Conservation (phyloP, 2,888 invertebrate genomes). For the Zygothrica quintamaculata region DNA sequence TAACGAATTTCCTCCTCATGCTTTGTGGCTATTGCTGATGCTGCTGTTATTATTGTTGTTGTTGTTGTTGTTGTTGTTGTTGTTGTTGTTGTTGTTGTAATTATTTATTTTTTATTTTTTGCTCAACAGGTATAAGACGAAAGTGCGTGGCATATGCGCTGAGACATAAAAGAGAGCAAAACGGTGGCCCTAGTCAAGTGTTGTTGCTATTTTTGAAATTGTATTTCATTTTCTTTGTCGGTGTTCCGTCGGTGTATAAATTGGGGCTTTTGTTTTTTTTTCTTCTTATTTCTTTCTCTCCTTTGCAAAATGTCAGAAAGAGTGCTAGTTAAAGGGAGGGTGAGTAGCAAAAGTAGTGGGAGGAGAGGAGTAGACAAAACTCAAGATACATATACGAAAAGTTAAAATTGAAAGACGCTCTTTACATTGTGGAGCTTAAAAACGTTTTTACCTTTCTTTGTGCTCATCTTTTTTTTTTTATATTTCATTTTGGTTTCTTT, state of each 20-base stretch:
- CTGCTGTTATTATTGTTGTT: too few relatives aligned
- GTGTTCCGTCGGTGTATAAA: slow-evolving; percentile 28
- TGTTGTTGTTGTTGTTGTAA: slow-evolving; percentile 57
- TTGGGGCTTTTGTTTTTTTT: slow-evolving; percentile 6
- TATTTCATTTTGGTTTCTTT: neutral
- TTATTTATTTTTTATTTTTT: slow-evolving; percentile 67
- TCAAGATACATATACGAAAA: too few relatives aligned
- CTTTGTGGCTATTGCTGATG: slow-evolving; percentile 22
- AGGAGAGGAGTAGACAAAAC: neutral
- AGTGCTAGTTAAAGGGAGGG: too few relatives aligned
- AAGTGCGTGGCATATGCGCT: slow-evolving; percentile 39
- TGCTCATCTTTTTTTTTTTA: neutral
- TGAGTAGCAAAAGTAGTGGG: slow-evolving; percentile 6
- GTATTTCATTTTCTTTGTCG: slow-evolving; percentile 35
- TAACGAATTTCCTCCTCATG: slow-evolving; percentile 45
- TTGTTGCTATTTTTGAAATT: slow-evolving; percentile 67
- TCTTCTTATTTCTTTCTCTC: neutral
- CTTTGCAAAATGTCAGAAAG: neutral
- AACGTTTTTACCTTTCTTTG: slow-evolving; percentile 5
- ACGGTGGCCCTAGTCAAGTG: slow-evolving; percentile 9
- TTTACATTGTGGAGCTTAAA: too few relatives aligned
- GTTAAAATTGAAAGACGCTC: too few relatives aligned
- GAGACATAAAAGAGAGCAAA: slow-evolving; percentile 36
- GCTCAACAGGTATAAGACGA: slow-evolving; percentile 71
- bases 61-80: too few relatives aligned